Percentiles rank a stretch among this genome's conserved stretches.
phyloP scores from a whole-genome alignment of 1,140 invertebrate genomes.

The Brachionus koreanus region DNA sequence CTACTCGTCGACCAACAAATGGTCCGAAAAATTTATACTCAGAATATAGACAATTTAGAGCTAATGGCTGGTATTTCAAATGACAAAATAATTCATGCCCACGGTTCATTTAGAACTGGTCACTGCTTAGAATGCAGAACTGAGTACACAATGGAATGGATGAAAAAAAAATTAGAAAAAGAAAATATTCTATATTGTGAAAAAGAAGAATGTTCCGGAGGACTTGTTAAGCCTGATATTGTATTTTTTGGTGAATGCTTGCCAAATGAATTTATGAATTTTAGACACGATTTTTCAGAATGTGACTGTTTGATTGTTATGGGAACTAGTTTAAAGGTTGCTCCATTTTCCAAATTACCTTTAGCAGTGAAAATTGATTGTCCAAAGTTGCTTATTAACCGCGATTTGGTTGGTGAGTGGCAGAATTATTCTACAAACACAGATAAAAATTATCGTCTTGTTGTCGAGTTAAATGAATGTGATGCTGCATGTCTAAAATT shows the following conservation, averaged over 20 bases:
- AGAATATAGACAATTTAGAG: constrained; percentile 61
- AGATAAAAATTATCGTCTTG: not conserved
- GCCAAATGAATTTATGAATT: constrained; percentile 69
- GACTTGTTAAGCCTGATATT: constrained; percentile 63
- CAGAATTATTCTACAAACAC: not conserved
- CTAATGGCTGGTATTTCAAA: constrained; percentile 68
- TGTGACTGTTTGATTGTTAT: constrained; percentile 90
- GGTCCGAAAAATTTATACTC: constrained; percentile 58
- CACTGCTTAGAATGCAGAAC: constrained; percentile 75
- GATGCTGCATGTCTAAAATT: not conserved
- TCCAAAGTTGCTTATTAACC: constrained; percentile 18
- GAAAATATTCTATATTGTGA: constrained; percentile 21
- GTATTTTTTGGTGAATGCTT: constrained; percentile 88
- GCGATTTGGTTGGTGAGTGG: constrained; percentile 19
- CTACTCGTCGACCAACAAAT: constrained; percentile 55
- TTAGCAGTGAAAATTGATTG: not conserved
- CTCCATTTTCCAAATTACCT: constrained; percentile 69
- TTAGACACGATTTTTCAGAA: constrained; percentile 69
- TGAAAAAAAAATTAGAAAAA: constrained; percentile 49
- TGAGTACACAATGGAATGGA: constrained; percentile 75
- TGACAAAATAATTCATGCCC: constrained; percentile 83
- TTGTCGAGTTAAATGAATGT: not conserved
- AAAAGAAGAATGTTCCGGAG: not conserved
- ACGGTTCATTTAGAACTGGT: constrained; percentile 83
- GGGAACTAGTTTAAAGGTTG: constrained; percentile 87